Conservation (phyloP, 2,888 invertebrate species). For the Leucophora obtusa region DNA sequence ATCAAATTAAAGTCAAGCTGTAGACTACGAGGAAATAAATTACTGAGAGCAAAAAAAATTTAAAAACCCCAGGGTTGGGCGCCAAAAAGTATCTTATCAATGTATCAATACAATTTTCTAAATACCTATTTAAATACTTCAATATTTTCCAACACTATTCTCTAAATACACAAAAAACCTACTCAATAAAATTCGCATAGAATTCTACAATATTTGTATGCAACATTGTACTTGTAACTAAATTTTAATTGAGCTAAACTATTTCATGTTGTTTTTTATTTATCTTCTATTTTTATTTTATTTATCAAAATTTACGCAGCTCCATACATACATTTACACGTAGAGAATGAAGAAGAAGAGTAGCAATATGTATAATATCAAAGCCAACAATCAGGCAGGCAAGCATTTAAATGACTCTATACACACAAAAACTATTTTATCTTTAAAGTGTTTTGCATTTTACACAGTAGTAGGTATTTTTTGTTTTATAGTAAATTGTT, state of each 20-base stretch:
- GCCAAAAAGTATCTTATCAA: no score
- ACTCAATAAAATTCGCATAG: no score
- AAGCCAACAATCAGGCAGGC: neutral
- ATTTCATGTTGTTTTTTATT: neutral
- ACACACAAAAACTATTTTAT: neutral
- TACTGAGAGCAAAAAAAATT: no score
- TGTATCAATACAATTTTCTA: no score
- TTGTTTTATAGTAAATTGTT: neutral
- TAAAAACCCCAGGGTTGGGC: no score
- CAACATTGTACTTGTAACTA: neutral
- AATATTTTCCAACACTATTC: no score
- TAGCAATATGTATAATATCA: neutral
- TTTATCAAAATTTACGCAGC: neutral
- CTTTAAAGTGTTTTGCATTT: constrained; percentile 2
- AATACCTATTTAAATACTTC: no score
- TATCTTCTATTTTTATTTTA: neutral
- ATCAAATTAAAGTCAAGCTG: no score
- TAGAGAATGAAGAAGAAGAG: neutral
- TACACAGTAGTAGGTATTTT: constrained; percentile 5
- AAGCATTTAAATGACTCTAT: neutral
- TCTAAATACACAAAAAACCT: no score
- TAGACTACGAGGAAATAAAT: no score
- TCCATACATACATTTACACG: neutral
- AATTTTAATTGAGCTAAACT: neutral
- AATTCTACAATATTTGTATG: neutral